Conservation (phyloP, 2,888 invertebrate species). For the Campoplex nolae region DNA sequence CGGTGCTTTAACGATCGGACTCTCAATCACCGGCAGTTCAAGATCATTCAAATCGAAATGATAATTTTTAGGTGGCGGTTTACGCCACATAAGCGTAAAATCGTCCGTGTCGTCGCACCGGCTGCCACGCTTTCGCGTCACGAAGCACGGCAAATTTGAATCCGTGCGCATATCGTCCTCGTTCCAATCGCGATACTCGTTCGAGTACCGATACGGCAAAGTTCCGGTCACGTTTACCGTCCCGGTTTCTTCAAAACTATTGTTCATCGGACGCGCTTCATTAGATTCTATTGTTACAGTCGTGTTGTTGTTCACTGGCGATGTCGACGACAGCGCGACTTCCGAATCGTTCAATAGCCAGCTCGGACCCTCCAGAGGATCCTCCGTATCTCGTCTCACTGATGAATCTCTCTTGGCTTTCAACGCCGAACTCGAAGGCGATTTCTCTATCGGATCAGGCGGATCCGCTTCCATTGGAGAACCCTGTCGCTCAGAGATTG, state of each 20-base stretch:
- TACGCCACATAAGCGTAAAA: conserved; percentile 76
- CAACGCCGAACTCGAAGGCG: not conserved
- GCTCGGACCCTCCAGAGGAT: conserved; percentile 82
- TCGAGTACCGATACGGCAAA: not conserved
- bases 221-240: not conserved
- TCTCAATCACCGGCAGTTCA: conserved; percentile 74
- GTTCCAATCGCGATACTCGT: conserved; percentile 24
- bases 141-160: conserved; percentile 66
- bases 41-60: conserved; percentile 77
- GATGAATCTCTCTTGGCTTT: not conserved
- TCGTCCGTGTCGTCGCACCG: conserved; percentile 76
- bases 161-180: conserved; percentile 39
- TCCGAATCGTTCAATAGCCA: conserved; percentile 76
- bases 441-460: not conserved
- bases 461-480: not conserved
- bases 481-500: not conserved
- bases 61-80: conserved; percentile 31
- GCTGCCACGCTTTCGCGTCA: conserved; percentile 73
- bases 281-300: not conserved
- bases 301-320: not conserved
- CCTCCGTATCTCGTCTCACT: conserved; percentile 67
- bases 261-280: not conserved
- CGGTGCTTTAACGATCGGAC: conserved; percentile 64
- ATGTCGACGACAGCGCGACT: not conserved
- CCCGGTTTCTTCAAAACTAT: not conserved